Evolutionary conservation across 1,140 invertebrate genomes (phyloP), one percentile per base, ranked within the genome.

Genomic region (Drosophila kepulauana): DNA sequence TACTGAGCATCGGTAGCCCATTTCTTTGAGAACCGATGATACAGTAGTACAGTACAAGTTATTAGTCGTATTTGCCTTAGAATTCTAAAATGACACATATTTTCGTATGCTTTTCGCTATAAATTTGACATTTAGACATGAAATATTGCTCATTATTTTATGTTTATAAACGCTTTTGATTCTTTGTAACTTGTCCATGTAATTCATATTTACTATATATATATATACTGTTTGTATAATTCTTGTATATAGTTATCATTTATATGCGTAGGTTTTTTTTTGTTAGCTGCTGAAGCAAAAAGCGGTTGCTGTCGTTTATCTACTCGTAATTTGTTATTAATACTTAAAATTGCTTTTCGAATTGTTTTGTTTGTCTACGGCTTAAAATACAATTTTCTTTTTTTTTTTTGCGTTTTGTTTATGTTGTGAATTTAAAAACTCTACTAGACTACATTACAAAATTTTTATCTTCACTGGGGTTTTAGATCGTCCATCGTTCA

Each of bases 341-440:
- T 88, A 88, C 84, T 88, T 88, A 88, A 73, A 85, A 88, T 88
- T 88, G 84, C 84, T 88, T 88, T 86, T 86, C 72, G 69, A 79
- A 82, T 86, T 86, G 35, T 58, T 81, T 25, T 66, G 61, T 75
- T 57, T 71, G 64, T 65, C 77, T 77, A 79, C 69, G 43, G 62
- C 80, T 78, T 84, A 88, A 66, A 52, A 38, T 43, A 75, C 61
- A 75, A 43, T 41, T 71, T 48, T 38, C 16, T 70, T 59, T 72
- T 15, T 7, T 35, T 45, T 35, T 45, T 4, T 69, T 59, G 16
- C 16, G 25, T 56, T 67, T 35, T 16, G 41, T 57, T 67, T 30
- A 38, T 58, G 28, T 52, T 63, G 65, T 67, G 52, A 75, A 72
- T 49, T 66, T 65, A 41, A 76, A 72, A 75, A 62, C 46, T 38